Evolutionary conservation across 1,140 invertebrate species (phyloP).

Genomic region (Mesaphorura yosii): DNA sequence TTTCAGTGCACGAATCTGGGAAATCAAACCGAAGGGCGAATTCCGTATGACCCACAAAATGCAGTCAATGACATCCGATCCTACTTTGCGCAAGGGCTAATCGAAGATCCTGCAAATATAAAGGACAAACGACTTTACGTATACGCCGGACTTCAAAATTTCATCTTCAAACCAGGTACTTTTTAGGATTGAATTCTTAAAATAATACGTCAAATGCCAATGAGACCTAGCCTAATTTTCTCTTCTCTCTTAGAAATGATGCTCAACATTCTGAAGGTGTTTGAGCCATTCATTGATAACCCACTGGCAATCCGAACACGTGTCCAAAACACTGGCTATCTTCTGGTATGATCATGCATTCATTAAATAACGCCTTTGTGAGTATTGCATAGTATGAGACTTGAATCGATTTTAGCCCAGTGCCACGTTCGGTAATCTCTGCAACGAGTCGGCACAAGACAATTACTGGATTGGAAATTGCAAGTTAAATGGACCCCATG

Average conservation of each 20-base stretch:
- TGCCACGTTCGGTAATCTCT: constrained; percentile 3
- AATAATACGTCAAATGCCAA: not conserved
- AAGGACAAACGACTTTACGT: constrained; percentile 20
- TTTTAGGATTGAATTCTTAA: not conserved
- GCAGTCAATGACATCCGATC: constrained; percentile 14
- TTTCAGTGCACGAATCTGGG: constrained; percentile 5
- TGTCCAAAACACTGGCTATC: constrained; percentile 14
- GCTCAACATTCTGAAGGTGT: constrained; percentile 15
- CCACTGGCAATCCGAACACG: constrained; percentile 7
- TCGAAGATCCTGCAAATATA: constrained; percentile 20
- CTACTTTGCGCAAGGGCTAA: constrained; percentile 10
- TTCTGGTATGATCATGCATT: constrained; percentile 12
- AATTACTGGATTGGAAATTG: constrained; percentile 17
- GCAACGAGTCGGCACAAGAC: not conserved
- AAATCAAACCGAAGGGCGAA: not conserved
- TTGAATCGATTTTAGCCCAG: constrained; percentile 10
- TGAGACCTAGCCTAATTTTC: not conserved
- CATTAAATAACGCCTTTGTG: not conserved
- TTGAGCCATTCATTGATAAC: constrained; percentile 15
- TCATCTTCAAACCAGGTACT: not conserved
- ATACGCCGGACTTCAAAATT: constrained; percentile 15
- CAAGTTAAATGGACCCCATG: constrained; percentile 16
- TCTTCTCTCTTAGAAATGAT: constrained; percentile 11
- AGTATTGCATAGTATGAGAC: not conserved
- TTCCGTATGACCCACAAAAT: constrained; percentile 9